Base-by-base conservation (phyloP, 2,797 vertebrate genomes). In the Sylvilagus floridanus region DNA sequence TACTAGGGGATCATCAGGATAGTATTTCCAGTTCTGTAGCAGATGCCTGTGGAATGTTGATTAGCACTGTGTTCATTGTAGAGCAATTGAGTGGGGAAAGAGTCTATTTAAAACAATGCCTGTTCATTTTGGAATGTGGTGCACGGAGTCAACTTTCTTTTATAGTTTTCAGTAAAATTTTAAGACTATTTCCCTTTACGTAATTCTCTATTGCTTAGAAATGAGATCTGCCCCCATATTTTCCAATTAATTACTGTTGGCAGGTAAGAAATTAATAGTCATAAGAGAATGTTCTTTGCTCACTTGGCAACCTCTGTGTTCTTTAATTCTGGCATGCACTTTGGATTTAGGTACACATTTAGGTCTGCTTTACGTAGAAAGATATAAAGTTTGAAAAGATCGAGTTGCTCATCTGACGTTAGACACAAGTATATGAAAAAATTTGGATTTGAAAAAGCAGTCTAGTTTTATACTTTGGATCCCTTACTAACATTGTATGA, bases 271-370 rank as follows among this genome's bases (percentile, higher is more conserved):
- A 71, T 71, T 71, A 92, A 22, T 54, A 72, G 65, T 63, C 37
- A 60, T 52, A 54, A 82, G 42, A 82, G 7, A 57, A 63, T 24
- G 52, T 66, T 47, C 28, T 85, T 86, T 90, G 60, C 16, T 86
- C 50, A 47, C 5, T 76, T 21, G 2, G 35, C 32, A 83, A 83
- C 28, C 47, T 19, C 30, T 35, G 71, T 26, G 22, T 69, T 22
- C 81, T 76, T 82, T 35, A 71, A 57, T 88, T 90, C 42, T 76
- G 42, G 2, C 32, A 50, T 0, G 22, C 10, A 85, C 9, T 30
- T 69, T 35, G 87, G 50, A 63, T 17, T 63, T 93, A 54, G 26
- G 42, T 63, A 57, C 12, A 54, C 63, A 87, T 93, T 90, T 92
- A 77, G 13, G 4, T 54, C 24, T 73, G 78, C 32, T 66, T 54